These are phyloP conservation scores for Notiomystis cincta DNA, from an alignment of 2,113 vertebrate genomes.

Conservation along the genomic window DNA sequence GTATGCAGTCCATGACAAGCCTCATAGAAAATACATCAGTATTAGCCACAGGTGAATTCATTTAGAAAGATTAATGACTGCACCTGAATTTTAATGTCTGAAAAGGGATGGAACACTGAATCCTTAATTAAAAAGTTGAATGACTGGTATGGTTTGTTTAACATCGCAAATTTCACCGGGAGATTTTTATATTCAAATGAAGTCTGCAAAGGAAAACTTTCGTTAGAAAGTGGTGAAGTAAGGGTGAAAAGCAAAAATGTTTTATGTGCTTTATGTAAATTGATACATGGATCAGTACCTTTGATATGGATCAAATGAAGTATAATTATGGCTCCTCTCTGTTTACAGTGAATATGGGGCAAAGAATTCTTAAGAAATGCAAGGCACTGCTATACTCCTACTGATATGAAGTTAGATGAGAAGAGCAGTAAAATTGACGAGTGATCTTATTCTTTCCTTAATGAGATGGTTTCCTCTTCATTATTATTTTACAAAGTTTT, in stretches of 20 bases:
- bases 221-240: constrained; percentile 64
- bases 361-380: constrained; percentile 50
- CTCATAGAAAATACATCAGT: constrained; percentile 88
- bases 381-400: neutral
- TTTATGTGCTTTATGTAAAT: constrained; percentile 79
- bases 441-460: constrained; percentile 69
- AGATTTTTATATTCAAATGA: constrained; percentile 79
- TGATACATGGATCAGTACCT: constrained; percentile 74
- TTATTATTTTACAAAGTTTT: constrained; percentile 76
- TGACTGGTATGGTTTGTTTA: constrained; percentile 85
- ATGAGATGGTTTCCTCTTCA: constrained; percentile 69
- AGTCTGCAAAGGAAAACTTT: constrained; percentile 71
- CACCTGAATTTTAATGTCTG: constrained; percentile 87
- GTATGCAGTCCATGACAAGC: constrained; percentile 82
- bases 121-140: constrained; percentile 88
- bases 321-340: constrained; percentile 70
- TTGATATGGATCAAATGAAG: constrained; percentile 79
- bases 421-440: constrained; percentile 37
- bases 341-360: constrained; percentile 66
- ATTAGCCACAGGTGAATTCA: constrained; percentile 90
- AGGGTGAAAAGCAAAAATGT: constrained; percentile 73
- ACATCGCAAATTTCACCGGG: constrained; percentile 78
- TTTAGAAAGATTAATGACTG: constrained; percentile 89
- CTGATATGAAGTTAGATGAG: constrained; percentile 44
- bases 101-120: constrained; percentile 82